Percentiles rank a stretch among this genome's conserved stretches.
Evolutionary conservation across 2,888 invertebrate genomes (phyloP).

Genomic region (Sinopyrophorus schimmeli): DNA sequence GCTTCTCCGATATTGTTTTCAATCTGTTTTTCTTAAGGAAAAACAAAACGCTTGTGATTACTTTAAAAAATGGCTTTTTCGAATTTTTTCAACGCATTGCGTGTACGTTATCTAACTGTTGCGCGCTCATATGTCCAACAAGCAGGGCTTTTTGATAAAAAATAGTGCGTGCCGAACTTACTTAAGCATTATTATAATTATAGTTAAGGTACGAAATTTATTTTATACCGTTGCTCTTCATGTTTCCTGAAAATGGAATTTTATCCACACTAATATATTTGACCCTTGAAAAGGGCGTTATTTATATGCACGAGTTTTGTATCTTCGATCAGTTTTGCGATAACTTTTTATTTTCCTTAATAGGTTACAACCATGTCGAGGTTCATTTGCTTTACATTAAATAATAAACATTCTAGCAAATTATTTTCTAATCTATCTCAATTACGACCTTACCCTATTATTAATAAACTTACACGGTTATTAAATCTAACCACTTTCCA

Average conservation of each 20-base stretch:
- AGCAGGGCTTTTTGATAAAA: slow-evolving; percentile 33
- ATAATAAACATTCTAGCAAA: slow-evolving; percentile 2
- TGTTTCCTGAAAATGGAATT: slow-evolving; percentile 24
- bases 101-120: slow-evolving; percentile 21
- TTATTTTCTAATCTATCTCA: not conserved
- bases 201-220: slow-evolving; percentile 32
- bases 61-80: slow-evolving; percentile 3
- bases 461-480: too few species aligned
- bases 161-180: slow-evolving; percentile 32
- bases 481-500: too few species aligned
- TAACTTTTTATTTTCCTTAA: slow-evolving; percentile 7
- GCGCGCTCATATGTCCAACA: slow-evolving; percentile 32
- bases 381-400: slow-evolving; percentile 1
- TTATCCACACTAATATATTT: slow-evolving; percentile 24
- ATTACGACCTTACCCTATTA: not conserved
- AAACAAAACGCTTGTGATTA: slow-evolving; percentile 1
- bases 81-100: slow-evolving; percentile 14
- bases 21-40: slow-evolving; percentile 7
- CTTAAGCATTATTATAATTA: slow-evolving; percentile 34
- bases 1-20: slow-evolving; percentile 6
- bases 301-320: slow-evolving; percentile 15
- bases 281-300: slow-evolving; percentile 9
- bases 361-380: slow-evolving; percentile 4
- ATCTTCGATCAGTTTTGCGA: slow-evolving; percentile 4
- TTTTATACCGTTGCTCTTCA: slow-evolving; percentile 30